Percentiles rank a stretch among this genome's conserved stretches.
phyloP scores from a whole-genome alignment of 1,140 invertebrate genomes.

The Trialeurodes vaporariorum region DNA sequence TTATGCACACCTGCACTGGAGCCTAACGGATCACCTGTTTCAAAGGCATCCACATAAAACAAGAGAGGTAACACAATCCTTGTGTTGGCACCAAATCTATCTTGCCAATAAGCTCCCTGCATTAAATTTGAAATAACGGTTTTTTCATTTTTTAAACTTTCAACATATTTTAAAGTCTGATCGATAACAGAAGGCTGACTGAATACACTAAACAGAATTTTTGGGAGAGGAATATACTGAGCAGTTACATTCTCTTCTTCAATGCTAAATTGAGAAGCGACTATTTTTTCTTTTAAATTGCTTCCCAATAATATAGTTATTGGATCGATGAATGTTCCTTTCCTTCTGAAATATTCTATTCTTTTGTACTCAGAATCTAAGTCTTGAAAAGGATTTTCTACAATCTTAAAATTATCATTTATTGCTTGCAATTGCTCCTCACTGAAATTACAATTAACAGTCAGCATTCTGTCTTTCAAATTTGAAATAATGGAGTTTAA shows the following conservation, averaged over 20 bases:
- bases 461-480: neutral
- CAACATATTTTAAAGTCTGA: neutral
- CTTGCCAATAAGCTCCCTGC: conserved; percentile 28
- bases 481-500: neutral
- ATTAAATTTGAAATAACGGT: conserved; percentile 22
- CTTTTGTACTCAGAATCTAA: conserved; percentile 2
- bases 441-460: neutral
- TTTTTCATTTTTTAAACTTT: neutral
- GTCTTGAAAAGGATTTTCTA: conserved; percentile 4
- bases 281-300: neutral
- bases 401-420: neutral
- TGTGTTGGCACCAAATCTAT: conserved; percentile 14
- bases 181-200: too few relatives aligned
- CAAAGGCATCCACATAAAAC: conserved; percentile 12
- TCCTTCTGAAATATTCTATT: neutral
- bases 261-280: neutral
- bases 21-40: conserved; percentile 12
- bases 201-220: neutral
- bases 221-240: neutral
- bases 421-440: neutral
- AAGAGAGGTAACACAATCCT: conserved; percentile 8
- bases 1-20: conserved; percentile 8
- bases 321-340: conserved; percentile 6
- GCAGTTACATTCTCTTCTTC: neutral
- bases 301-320: neutral